These are phyloP conservation scores for Chesias legatella DNA, from an alignment of 2,888 invertebrate species.

Conservation along the genomic window DNA sequence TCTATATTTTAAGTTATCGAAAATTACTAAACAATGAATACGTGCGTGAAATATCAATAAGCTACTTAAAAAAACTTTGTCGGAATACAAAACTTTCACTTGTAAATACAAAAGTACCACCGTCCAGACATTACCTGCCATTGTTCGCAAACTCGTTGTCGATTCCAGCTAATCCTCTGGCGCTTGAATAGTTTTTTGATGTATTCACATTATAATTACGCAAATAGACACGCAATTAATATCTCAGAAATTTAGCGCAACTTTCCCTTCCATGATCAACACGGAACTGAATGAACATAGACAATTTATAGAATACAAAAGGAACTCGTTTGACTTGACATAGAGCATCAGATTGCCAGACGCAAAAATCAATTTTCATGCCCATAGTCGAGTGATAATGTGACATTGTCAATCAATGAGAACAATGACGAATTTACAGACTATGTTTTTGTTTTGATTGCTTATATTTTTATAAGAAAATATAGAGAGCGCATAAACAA, in stretches of 20 bases:
- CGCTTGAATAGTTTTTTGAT: conserved; percentile 35
- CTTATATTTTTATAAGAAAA: no score
- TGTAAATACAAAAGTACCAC: conserved; percentile 26
- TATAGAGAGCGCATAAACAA: conserved; percentile 15
- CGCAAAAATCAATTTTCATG: neutral
- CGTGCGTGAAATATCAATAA: neutral
- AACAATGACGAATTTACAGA: no score
- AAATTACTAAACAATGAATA: neutral
- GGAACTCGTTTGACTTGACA: neutral
- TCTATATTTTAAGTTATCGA: neutral
- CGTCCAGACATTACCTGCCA: conserved; percentile 52
- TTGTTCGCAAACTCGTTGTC: conserved; percentile 36
- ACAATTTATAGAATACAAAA: conserved; percentile 8
- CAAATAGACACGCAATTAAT: conserved; percentile 42
- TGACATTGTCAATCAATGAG: no score
- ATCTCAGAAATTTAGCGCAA: conserved; percentile 39
- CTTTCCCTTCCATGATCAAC: conserved; percentile 48
- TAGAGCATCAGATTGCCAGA: conserved; percentile 1
- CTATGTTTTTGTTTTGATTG: no score
- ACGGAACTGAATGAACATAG: conserved; percentile 49
- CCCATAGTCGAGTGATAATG: neutral
- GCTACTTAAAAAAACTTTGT: neutral
- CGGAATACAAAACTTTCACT: conserved; percentile 60
- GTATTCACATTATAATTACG: conserved; percentile 52
- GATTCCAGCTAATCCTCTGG: conserved; percentile 48